Evolutionary conservation across 2,888 invertebrate genomes (phyloP).

Genomic region (Miltochrista miniata): DNA sequence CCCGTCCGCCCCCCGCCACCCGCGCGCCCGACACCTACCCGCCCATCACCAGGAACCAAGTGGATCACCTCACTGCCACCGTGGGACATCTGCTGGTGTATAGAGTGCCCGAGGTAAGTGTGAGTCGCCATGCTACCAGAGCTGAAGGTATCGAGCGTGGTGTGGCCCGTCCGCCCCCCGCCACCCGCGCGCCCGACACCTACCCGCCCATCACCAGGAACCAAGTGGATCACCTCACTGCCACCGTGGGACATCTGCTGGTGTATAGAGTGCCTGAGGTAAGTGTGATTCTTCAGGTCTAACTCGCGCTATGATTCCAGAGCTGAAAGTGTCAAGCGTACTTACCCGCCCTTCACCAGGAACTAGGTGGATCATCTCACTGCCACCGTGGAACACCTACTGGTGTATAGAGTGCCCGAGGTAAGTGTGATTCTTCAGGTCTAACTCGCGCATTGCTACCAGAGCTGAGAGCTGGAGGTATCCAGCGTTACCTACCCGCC

Average conservation of each 20-base stretch:
- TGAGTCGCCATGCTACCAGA: constrained; percentile 43
- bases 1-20: constrained; percentile 77
- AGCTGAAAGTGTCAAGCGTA: constrained; percentile 87
- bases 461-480: constrained; percentile 85
- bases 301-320: constrained; percentile 32
- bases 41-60: constrained; percentile 92
- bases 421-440: constrained; percentile 66
- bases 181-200: constrained; percentile 85
- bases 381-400: constrained; percentile 91
- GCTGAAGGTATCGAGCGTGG: constrained; percentile 86
- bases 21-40: constrained; percentile 86
- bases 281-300: constrained; percentile 14
- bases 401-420: constrained; percentile 91
- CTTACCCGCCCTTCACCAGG: constrained; percentile 90
- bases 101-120: constrained; percentile 88
- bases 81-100: constrained; percentile 92
- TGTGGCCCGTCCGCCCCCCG: constrained; percentile 80
- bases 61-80: constrained; percentile 92
- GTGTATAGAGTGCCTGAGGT: constrained; percentile 92
- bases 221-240: constrained; percentile 92
- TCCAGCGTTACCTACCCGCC: constrained; percentile 88
- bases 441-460: not conserved
- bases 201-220: constrained; percentile 91
- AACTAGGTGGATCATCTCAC: constrained; percentile 94
- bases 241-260: constrained; percentile 91